Conservation (phyloP, 2,797 vertebrate species). For the Microcaecilia unicolor region DNA sequence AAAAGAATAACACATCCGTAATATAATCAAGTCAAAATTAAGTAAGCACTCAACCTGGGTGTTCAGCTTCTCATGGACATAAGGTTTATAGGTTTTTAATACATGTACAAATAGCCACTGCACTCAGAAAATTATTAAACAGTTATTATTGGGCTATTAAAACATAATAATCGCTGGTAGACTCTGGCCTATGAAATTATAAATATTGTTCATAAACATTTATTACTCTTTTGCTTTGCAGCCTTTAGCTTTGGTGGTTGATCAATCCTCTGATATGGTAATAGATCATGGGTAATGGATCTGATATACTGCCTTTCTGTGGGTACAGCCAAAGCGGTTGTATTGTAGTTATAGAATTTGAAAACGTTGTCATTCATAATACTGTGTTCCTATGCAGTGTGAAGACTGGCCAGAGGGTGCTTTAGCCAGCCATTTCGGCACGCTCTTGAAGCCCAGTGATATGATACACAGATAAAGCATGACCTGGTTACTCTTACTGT, state of each 20-base stretch:
- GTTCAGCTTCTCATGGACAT: constrained; percentile 45
- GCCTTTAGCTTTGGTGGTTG: not conserved
- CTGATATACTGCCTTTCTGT: too few species aligned
- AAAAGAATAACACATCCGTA: constrained; percentile 45
- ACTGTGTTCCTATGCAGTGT: too few species aligned
- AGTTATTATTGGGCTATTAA: constrained; percentile 53
- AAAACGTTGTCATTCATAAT: too few species aligned
- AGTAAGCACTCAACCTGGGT: constrained; percentile 51
- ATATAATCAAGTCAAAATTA: constrained; percentile 56
- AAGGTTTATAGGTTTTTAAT: constrained; percentile 60
- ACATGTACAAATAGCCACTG: constrained; percentile 49
- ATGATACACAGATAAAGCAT: too few species aligned
- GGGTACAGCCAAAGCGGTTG: too few species aligned
- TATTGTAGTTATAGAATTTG: too few species aligned
- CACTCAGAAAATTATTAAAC: constrained; percentile 51
- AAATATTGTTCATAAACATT: constrained; percentile 27
- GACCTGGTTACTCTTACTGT: too few species aligned
- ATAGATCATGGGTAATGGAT: too few species aligned
- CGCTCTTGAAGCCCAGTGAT: too few species aligned
- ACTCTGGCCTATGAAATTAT: constrained; percentile 12
- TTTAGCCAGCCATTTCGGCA: too few species aligned
- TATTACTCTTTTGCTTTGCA: constrained; percentile 11
- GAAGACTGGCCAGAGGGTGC: too few species aligned
- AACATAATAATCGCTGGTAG: constrained; percentile 45
- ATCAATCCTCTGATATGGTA: too few species aligned